Percentiles rank a stretch among this genome's conserved stretches.
Conservation (phyloP, 2,797 vertebrate species). For the Nasua narica region DNA sequence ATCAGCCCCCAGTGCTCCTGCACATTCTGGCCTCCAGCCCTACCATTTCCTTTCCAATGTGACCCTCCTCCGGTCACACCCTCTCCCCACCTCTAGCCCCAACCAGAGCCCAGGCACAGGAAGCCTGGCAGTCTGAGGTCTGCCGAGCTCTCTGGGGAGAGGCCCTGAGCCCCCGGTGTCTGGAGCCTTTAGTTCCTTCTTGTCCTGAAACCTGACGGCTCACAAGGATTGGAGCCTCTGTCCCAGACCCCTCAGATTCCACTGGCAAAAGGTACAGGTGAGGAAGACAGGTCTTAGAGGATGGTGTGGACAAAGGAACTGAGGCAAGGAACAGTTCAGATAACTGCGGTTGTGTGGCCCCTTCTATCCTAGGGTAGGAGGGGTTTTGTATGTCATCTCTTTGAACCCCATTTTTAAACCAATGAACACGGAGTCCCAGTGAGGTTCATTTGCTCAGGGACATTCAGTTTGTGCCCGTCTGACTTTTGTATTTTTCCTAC, state of each 20-base stretch:
- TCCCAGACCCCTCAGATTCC: not conserved
- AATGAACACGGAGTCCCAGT: not conserved
- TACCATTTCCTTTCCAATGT: constrained; percentile 36
- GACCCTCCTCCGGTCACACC: constrained; percentile 23
- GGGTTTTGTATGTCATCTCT: not conserved
- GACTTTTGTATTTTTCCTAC: not conserved
- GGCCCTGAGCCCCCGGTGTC: not conserved
- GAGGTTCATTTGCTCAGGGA: not conserved
- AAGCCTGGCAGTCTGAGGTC: constrained; percentile 36
- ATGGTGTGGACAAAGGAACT: not conserved
- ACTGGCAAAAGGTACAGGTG: not conserved
- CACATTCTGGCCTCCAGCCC: not conserved
- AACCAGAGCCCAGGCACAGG: not conserved
- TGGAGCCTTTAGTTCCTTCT: not conserved
- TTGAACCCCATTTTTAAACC: not conserved
- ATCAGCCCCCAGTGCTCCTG: not conserved
- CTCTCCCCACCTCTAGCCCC: not conserved
- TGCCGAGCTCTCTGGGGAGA: not conserved
- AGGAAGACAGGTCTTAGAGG: not conserved
- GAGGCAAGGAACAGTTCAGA: not conserved
- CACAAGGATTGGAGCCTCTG: not conserved
- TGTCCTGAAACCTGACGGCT: not conserved
- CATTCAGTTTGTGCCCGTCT: not conserved
- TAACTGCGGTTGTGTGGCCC: not conserved
- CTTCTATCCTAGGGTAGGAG: not conserved